phyloP scores from a whole-genome alignment of 2,888 invertebrate genomes.

The Troides oblongomaculatus region DNA sequence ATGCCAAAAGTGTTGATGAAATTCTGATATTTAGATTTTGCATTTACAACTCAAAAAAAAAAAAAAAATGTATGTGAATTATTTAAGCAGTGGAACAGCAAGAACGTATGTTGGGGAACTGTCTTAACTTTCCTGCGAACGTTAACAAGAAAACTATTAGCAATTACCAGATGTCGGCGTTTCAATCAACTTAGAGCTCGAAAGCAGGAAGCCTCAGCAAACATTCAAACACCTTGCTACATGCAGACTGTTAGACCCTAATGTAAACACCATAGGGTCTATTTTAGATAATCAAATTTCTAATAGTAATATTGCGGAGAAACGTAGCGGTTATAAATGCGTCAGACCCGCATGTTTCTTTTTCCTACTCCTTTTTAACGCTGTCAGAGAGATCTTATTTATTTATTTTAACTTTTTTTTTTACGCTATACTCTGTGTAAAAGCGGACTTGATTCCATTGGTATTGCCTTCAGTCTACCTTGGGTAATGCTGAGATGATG shows the following conservation, averaged over 20 bases:
- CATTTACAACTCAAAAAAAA: slow-evolving; percentile 16
- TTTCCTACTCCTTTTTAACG: slow-evolving; percentile 40
- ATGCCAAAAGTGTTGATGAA: no score
- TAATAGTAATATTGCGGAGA: background rate
- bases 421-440: no score
- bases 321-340: slow-evolving; percentile 43
- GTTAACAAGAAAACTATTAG: slow-evolving; percentile 75
- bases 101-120: slow-evolving; percentile 11
- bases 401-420: slow-evolving; percentile 19
- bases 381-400: slow-evolving; percentile 31
- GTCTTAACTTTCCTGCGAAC: slow-evolving; percentile 32
- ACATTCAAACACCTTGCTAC: slow-evolving; percentile 36
- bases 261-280: slow-evolving; percentile 9
- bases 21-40: no score
- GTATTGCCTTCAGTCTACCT: no score
- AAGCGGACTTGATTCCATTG: no score
- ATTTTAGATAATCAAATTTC: background rate
- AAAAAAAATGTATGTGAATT: slow-evolving; percentile 47
- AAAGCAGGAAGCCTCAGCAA: slow-evolving; percentile 59
- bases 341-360: slow-evolving; percentile 53
- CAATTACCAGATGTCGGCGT: slow-evolving; percentile 70
- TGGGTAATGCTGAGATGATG: no score
- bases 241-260: background rate
- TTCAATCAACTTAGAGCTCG: slow-evolving; percentile 73
- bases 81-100: slow-evolving; percentile 15